Conservation (phyloP, 2,797 vertebrate species). For the Siniperca undulata region DNA sequence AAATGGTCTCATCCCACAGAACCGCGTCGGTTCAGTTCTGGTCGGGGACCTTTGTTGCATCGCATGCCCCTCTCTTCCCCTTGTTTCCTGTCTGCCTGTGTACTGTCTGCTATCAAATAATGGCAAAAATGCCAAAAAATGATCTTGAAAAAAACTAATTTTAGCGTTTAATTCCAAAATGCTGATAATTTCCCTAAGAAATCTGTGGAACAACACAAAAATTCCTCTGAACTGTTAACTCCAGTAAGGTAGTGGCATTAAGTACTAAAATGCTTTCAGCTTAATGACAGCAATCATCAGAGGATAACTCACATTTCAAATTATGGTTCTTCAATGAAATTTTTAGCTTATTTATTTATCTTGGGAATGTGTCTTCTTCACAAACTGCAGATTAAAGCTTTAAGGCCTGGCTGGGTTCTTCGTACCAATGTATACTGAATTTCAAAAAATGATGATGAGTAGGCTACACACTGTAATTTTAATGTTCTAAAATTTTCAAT, state of each 20-base stretch:
- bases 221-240: neutral
- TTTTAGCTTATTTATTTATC: neutral
- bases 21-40: neutral
- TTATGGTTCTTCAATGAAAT: neutral
- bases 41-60: neutral
- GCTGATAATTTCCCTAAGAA: neutral
- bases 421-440: neutral
- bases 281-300: conserved; percentile 15
- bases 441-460: neutral
- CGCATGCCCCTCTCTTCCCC: neutral
- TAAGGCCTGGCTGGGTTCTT: neutral
- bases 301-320: conserved; percentile 20
- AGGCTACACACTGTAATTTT: neutral
- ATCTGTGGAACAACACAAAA: conserved; percentile 3
- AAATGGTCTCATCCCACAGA: neutral
- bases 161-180: conserved; percentile 5
- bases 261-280: conserved; percentile 15
- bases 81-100: neutral
- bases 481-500: neutral
- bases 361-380: conserved; percentile 3
- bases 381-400: neutral
- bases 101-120: neutral
- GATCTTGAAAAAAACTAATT: neutral
- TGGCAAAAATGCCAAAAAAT: too few species aligned
- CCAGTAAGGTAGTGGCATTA: neutral